A percentile compares a stretch with the other conserved stretches of the same genome.
Evolutionary conservation across 2,797 vertebrate species (phyloP).

Genomic region (Cynodonichthys magdalenae): DNA sequence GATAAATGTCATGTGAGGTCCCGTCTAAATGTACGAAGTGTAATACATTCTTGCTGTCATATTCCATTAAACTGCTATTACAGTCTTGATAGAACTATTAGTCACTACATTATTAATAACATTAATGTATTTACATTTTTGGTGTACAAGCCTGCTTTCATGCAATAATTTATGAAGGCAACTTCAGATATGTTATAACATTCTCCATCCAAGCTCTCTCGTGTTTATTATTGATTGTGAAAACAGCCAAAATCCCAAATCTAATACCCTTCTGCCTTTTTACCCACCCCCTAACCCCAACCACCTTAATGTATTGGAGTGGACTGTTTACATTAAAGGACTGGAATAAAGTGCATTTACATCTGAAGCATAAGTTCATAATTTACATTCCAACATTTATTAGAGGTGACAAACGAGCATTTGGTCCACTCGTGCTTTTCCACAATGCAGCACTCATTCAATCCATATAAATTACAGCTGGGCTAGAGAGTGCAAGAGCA

Average conservation of each 20-base stretch:
- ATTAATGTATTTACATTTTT: slow-evolving; percentile 99
- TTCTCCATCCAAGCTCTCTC: slow-evolving; percentile 96
- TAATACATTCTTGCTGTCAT: slow-evolving; percentile 87
- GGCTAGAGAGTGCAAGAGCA: slow-evolving; percentile 83
- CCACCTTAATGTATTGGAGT: slow-evolving; percentile 84
- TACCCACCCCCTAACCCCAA: slow-evolving; percentile 32
- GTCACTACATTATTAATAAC: slow-evolving; percentile 99
- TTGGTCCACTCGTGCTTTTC: slow-evolving; percentile 86
- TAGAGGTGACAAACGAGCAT: slow-evolving; percentile 91
- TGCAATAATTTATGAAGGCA: slow-evolving; percentile 99
- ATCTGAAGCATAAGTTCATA: slow-evolving; percentile 99
- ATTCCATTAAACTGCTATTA: slow-evolving; percentile 90
- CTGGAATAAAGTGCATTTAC: slow-evolving; percentile 99
- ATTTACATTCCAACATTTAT: slow-evolving; percentile 99
- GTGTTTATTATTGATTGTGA: slow-evolving; percentile 99
- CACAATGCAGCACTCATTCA: slow-evolving; percentile 87
- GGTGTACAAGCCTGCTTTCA: slow-evolving; percentile 99
- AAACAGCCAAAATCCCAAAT: slow-evolving; percentile 96
- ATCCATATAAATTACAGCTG: slow-evolving; percentile 86
- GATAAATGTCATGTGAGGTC: slow-evolving; percentile 84
- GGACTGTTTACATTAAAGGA: slow-evolving; percentile 95
- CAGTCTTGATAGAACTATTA: slow-evolving; percentile 90
- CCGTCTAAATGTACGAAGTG: slow-evolving; percentile 81
- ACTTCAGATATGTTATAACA: slow-evolving; percentile 97
- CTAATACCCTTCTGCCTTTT: slow-evolving; percentile 84